Evolutionary conservation across 2,113 vertebrate genomes (phyloP), one percentile per base, ranked within the genome.

Genomic region (Falco punctatus): DNA sequence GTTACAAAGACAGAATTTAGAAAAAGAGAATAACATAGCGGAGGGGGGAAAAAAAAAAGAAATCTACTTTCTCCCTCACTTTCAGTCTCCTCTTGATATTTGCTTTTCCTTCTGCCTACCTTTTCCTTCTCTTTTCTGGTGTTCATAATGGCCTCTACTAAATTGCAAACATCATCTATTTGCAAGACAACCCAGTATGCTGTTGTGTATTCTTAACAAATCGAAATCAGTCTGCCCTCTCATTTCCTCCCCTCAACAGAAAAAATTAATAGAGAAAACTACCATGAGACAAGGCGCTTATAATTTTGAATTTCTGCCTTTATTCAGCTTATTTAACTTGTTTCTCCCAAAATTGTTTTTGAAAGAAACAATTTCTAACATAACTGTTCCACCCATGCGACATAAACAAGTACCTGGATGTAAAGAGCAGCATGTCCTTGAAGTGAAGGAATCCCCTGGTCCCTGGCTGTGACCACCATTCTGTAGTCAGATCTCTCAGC

Each of bases 381-480:
- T 19, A 49, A 69, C 7, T 55, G 15, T 48, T 66, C 54, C 32
- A 35, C 15, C 26, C 0, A 0, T 17, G 64, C 27, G 66, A 70
- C 1, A 12, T 7, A 70, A 86, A 66, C 22, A 65, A 77, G 27
- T 97, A 99, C 99, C 99, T 99, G 98, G 27, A 99, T 94, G 75
- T 98, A 98, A 94, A 99, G 54, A 79, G 98, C 28, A 33, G 98
- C 97, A 4, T 96, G 96, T 73, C 98, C 98, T 94, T 99, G 97
- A 72, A 98, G 98, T 1, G 98, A 94, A 42, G 98, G 73, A 11
- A 80, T 55, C 14, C 99, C 99, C 16, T 97, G 96, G 95, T 99
- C 99, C n/a, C 65, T 97, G 83, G 99, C 99, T 11, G 94, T 97
- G 27, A 99, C 96, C 8, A 42, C 96, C 44, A 99, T 65, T 49